Evolutionary conservation across 2,888 invertebrate genomes (phyloP), one percentile per base, ranked within the genome.

Genomic region (Morpho deidamia): DNA sequence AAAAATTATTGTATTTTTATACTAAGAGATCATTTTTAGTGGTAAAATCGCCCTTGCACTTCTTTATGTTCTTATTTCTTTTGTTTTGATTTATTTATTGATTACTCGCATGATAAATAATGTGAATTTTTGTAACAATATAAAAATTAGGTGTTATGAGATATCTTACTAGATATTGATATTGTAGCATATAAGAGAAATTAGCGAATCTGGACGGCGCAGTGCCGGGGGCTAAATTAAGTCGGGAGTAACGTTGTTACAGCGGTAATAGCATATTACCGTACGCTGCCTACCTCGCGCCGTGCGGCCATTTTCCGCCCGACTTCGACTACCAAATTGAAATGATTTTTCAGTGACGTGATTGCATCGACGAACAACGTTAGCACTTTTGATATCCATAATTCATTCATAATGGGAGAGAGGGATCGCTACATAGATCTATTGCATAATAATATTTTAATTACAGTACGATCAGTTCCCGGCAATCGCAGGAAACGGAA

Each of bases 201-300:
- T 76, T 73, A 76, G 73, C 62, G 71, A 78, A 81, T 81, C 76
- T 72, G 78, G 70, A 65, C 67, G 74, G 61, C 67, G 63, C 65
- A 68, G 63, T 64, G 81, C 83, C 76, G 69, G 70, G 65, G 82
- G 87, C 80, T 63, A 73, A 84, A 87, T 86, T 84, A 85, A 83
- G 83, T 83, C 76, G 83, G 79, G 78, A 81, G 82, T 86, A 87
- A 88, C 78, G 72, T 76, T 79, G 86, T 87, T 88, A 88, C 76
- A 78, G 71, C 72, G 71, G 74, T 84, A 81, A 85, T 86, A 72
- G 80, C 78, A 71, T 81, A 83, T 83, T 81, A 83, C 78, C 72
- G 77, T 67, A 70, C 71, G 76, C 70, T 76, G 68, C 56, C 53
- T 42, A 48, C 74, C 46, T 54, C 57, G 53, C 58, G 56, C 52